phyloP scores from a whole-genome alignment of 2,797 vertebrate genomes.

The Gallinago solitaria region DNA sequence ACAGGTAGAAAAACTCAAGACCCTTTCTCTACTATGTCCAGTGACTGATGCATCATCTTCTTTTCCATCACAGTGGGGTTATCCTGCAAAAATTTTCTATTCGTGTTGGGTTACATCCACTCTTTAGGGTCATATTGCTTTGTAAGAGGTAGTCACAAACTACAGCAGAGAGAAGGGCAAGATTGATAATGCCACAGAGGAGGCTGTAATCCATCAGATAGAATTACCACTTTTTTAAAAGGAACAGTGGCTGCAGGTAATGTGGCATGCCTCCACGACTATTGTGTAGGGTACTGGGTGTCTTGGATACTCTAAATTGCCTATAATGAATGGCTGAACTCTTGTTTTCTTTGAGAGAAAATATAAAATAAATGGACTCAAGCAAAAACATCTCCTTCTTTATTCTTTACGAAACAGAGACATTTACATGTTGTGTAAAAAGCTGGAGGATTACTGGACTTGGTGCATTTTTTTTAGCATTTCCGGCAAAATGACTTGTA shows the following conservation, averaged over 20 bases:
- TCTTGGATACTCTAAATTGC: not conserved
- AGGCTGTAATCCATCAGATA: not conserved
- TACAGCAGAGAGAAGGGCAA: not conserved
- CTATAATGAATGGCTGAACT: not conserved
- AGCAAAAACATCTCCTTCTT: not conserved
- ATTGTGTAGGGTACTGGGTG: not conserved
- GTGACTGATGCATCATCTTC: not conserved
- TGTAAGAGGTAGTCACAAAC: not conserved
- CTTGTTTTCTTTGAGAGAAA: not conserved
- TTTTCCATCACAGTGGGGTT: not conserved
- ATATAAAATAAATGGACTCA: not conserved
- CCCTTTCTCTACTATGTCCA: not conserved
- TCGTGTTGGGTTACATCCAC: not conserved
- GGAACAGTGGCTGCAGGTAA: not conserved
- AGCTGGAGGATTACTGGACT: not conserved
- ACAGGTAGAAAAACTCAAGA: not conserved
- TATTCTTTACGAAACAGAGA: not conserved
- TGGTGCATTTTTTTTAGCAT: not conserved
- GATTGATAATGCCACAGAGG: not conserved
- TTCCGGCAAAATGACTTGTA: not conserved
- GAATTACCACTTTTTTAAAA: not conserved
- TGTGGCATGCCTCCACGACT: not conserved
- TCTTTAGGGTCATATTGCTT: not conserved
- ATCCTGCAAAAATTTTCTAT: not conserved
- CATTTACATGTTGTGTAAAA: not conserved